Conservation (phyloP, 2,113 vertebrate genomes). For the Antechinus flavipes region DNA sequence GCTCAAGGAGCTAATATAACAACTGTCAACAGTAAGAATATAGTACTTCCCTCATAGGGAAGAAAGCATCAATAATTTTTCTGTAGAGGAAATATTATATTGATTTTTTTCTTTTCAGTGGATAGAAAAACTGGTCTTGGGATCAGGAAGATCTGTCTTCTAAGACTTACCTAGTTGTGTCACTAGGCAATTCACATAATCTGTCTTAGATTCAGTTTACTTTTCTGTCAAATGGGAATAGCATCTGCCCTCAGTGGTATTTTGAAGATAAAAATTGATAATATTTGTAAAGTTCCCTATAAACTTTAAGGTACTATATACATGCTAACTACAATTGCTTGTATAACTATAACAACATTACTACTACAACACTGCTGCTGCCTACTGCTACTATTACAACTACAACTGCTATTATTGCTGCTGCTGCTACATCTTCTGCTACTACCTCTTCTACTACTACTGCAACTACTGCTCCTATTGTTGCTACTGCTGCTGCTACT, state of each 20-base stretch:
- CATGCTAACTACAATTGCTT: not conserved
- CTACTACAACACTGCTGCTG: no score
- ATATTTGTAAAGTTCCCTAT: not conserved
- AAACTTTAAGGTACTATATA: not conserved
- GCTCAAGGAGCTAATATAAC: not conserved
- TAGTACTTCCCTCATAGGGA: not conserved
- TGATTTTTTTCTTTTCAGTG: not conserved
- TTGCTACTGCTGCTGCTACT: no score
- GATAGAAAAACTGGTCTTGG: not conserved
- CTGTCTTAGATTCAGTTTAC: not conserved
- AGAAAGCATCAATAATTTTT: not conserved
- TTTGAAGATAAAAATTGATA: not conserved
- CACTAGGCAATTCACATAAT: not conserved
- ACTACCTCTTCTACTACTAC: no score
- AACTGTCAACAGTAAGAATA: not conserved
- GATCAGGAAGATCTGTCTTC: not conserved
- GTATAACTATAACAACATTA: no score
- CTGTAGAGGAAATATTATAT: not conserved
- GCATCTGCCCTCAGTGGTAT: not conserved
- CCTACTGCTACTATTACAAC: no score
- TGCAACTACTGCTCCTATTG: no score
- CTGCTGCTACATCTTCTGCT: no score
- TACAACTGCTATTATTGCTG: no score
- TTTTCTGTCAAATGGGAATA: not conserved
- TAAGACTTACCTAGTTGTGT: not conserved